Evolutionary conservation across 2,797 vertebrate species (phyloP), one percentile per base, ranked within the genome.

Genomic region (Phaenicophaeus curvirostris): DNA sequence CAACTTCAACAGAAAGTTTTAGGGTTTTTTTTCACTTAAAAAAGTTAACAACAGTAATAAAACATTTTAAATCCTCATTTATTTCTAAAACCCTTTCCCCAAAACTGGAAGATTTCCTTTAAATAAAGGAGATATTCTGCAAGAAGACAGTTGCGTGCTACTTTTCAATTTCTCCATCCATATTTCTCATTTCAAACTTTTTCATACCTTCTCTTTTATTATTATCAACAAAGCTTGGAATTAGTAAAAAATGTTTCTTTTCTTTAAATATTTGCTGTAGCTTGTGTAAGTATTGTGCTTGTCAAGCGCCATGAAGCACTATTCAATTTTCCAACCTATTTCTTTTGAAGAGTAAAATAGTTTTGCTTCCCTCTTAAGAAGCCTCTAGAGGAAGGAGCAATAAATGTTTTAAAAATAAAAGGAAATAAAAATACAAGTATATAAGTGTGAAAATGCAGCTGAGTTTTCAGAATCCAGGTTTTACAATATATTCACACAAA

Each of bases 231-330:
- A 95, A 95, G 46, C 33, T 0, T 0, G 23, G 28, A 85, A 73
- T 44, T 58, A 69, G 78, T 78, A 78, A 75, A 13, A 39, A 30
- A 5, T 62, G 46, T 85, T 95, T 91, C 12, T 85, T 95, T 91
- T 88, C 75, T 85, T 96, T 93, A 95, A 93, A 96, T 96, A 96
- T 96, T 95, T 96, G 90, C 87, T 67, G 55, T 90, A 94, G 50
- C 59, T 88, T 81, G 24, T 89, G 85, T 94, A 96, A 96, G 96
- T 95, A 93, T 69, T 82, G 41, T 57, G 51, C 81, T 89, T 94
- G 87, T 67, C 63, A 83, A 94, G 78, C 86, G 48, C 84, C 66
- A 46, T 61, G 73, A 95, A 89, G 18, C 17, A 46, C 51, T 94
- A 92, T 62, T 89, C 94, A 93, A 94, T 96, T 97, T 97, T 89